These are phyloP conservation scores for Lepidostoma basale DNA, from an alignment of 1,140 invertebrate species.

Conservation along the genomic window DNA sequence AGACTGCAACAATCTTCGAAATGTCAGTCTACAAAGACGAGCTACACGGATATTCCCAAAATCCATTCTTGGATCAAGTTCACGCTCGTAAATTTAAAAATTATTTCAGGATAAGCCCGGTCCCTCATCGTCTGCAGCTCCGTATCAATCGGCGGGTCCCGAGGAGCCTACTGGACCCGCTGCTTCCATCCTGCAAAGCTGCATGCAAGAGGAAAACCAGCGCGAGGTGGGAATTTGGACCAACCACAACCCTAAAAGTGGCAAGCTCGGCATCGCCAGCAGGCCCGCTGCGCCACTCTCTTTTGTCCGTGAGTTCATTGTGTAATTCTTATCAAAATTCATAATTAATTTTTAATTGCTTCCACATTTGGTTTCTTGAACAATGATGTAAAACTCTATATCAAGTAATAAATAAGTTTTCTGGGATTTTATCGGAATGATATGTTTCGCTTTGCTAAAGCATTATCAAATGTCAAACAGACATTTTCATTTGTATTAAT, in stretches of 20 bases:
- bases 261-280: constrained; percentile 40
- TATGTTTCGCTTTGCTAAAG: too few relatives aligned
- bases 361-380: too few relatives aligned
- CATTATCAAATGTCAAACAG: too few relatives aligned
- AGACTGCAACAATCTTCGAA: too few relatives aligned
- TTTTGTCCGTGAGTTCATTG: constrained; percentile 54
- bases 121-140: constrained; percentile 20
- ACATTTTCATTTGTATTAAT: too few relatives aligned
- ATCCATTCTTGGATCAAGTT: neutral
- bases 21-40: too few relatives aligned
- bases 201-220: constrained; percentile 55
- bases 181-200: constrained; percentile 55
- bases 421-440: too few relatives aligned
- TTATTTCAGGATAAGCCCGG: constrained; percentile 36
- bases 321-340: neutral
- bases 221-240: constrained; percentile 60
- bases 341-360: too few relatives aligned
- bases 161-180: constrained; percentile 51
- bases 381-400: too few relatives aligned
- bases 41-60: too few relatives aligned
- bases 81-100: neutral
- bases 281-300: constrained; percentile 50
- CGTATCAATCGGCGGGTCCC: constrained; percentile 29
- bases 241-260: constrained; percentile 59
- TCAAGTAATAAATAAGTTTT: too few relatives aligned